Evolutionary conservation across 2,113 vertebrate genomes (phyloP).

Genomic region (Chaetorhynchus papuensis): DNA sequence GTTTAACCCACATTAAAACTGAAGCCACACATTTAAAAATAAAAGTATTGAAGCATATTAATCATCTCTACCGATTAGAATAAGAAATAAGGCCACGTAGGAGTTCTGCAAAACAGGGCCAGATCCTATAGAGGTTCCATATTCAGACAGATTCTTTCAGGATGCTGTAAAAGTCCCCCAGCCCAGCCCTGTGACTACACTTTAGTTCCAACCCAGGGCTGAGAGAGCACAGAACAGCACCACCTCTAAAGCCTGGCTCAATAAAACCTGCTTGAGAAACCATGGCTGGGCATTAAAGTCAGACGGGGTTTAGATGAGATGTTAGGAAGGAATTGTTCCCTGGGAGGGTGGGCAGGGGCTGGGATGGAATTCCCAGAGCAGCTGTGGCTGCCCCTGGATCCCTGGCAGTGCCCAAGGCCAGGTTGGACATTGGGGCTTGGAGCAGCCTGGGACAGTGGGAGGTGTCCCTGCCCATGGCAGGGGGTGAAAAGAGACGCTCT

Average conservation of each 20-base stretch:
- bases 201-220: background rate
- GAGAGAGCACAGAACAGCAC: background rate
- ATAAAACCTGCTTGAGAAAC: background rate
- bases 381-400: background rate
- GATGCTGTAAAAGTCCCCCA: background rate
- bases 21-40: background rate
- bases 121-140: background rate
- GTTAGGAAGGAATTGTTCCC: background rate
- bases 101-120: background rate
- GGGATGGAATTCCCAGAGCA: background rate
- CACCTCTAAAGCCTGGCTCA: background rate
- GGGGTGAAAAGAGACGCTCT: too few relatives aligned
- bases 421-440: accelerated
- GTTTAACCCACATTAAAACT: background rate
- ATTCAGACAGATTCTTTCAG: background rate
- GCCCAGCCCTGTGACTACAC: background rate
- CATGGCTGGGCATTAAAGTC: background rate
- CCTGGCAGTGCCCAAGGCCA: background rate
- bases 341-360: background rate
- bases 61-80: background rate
- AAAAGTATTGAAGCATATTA: background rate
- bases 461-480: background rate
- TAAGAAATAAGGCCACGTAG: background rate
- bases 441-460: background rate
- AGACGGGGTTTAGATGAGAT: background rate